phyloP scores from a whole-genome alignment of 2,888 invertebrate genomes.

The Dicycla oo region DNA sequence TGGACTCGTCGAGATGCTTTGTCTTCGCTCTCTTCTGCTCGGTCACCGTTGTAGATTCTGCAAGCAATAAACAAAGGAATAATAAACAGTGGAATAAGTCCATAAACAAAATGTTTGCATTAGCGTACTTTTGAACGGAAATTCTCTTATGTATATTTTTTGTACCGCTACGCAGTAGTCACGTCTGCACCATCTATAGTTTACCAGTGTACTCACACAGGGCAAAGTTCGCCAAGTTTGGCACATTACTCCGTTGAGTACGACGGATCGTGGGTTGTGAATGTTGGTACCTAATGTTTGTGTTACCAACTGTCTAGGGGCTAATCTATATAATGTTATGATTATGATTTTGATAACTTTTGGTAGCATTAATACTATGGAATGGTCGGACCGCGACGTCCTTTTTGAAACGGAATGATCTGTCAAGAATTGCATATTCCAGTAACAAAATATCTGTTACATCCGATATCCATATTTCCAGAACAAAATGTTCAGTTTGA shows the following conservation, averaged over 20 bases:
- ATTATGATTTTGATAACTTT: background rate
- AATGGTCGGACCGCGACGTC: background rate
- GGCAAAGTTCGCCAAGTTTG: constrained; percentile 54
- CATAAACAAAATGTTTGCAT: background rate
- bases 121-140: background rate
- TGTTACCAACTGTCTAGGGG: constrained; percentile 26
- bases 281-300: constrained; percentile 43
- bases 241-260: constrained; percentile 48
- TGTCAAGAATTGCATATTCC: background rate
- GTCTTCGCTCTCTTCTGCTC: background rate
- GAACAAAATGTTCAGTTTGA: background rate
- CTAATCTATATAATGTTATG: background rate
- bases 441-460: constrained; percentile 3
- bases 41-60: background rate
- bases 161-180: background rate
- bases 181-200: constrained; percentile 56
- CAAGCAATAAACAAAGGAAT: background rate
- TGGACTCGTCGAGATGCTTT: background rate
- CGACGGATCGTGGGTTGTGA: constrained; percentile 25
- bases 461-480: background rate
- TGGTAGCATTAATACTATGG: background rate
- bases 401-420: background rate
- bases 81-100: background rate
- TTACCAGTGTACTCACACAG: constrained; percentile 44
- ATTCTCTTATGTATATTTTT: constrained; percentile 19